phyloP scores from a whole-genome alignment of 2,888 invertebrate genomes.

The Thera obeliscata region DNA sequence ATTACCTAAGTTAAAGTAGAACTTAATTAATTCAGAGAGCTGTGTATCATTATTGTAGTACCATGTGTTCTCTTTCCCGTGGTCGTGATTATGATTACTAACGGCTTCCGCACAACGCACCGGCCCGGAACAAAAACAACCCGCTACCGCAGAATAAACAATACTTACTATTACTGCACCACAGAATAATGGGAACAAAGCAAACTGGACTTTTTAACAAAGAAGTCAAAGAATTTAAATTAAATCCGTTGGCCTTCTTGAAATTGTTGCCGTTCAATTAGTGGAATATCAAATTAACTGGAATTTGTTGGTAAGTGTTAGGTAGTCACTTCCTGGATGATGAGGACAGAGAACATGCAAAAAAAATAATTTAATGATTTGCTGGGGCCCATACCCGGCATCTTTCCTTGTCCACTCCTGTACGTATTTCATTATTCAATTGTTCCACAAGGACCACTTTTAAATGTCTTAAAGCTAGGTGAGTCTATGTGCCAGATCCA shows the following conservation, averaged over 20 bases:
- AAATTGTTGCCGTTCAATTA: conserved; percentile 5
- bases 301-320: no score
- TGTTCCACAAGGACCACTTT: no score
- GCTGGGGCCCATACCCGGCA: no score
- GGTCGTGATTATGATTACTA: conserved; percentile 57
- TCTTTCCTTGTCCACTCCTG: no score
- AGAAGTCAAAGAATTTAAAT: conserved; percentile 1
- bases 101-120: conserved; percentile 65
- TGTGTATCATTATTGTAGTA: conserved; percentile 10
- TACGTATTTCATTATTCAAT: no score
- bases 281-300: neutral
- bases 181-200: conserved; percentile 19
- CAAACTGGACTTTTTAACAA: conserved; percentile 5
- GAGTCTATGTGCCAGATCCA: no score
- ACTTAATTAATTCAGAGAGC: conserved; percentile 10
- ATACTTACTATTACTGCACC: neutral
- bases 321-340: conserved; percentile 4
- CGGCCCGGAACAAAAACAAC: conserved; percentile 69
- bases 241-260: conserved; percentile 23
- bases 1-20: neutral
- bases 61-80: conserved; percentile 34
- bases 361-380: neutral
- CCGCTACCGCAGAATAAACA: conserved; percentile 49
- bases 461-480: no score
- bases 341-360: neutral